These are phyloP conservation scores for Buteo buteo DNA, from an alignment of 2,113 vertebrate species.

Conservation along the genomic window DNA sequence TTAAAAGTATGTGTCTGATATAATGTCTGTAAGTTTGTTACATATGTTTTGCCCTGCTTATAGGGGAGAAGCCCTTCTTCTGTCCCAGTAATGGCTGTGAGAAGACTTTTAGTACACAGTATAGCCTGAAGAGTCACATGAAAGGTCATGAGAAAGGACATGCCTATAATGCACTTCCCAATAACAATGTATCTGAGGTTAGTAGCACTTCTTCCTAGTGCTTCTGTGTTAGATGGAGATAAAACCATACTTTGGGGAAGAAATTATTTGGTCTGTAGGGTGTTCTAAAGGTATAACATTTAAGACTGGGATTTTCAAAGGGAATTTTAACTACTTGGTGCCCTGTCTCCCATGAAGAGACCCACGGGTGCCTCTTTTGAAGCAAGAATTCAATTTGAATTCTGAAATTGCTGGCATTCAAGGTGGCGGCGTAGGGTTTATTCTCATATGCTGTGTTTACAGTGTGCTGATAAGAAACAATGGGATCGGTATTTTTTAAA, in stretches of 20 bases:
- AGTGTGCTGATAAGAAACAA: background rate
- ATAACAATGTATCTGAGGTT: constrained; percentile 86
- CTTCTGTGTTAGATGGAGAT: background rate
- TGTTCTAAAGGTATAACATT: background rate
- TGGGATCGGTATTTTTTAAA: background rate
- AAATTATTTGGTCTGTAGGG: background rate
- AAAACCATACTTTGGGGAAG: background rate
- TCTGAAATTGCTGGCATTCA: background rate
- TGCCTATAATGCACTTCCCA: constrained; percentile 79
- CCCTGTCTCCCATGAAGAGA: background rate
- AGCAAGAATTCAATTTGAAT: background rate
- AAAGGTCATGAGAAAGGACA: constrained; percentile 92
- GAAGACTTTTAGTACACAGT: constrained; percentile 96
- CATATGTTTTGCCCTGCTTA: background rate
- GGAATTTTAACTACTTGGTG: background rate
- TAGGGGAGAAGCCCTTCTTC: constrained; percentile 96
- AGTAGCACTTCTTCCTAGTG: constrained; percentile 18
- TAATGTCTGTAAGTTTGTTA: background rate
- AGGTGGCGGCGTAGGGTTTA: background rate
- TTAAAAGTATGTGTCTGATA: background rate
- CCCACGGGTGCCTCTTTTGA: background rate
- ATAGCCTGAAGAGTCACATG: constrained; percentile 97
- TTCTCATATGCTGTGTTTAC: background rate
- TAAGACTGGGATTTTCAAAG: background rate
- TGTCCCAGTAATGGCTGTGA: constrained; percentile 95